phyloP scores from a whole-genome alignment of 2,113 vertebrate species.

The Irena cyanogastra region DNA sequence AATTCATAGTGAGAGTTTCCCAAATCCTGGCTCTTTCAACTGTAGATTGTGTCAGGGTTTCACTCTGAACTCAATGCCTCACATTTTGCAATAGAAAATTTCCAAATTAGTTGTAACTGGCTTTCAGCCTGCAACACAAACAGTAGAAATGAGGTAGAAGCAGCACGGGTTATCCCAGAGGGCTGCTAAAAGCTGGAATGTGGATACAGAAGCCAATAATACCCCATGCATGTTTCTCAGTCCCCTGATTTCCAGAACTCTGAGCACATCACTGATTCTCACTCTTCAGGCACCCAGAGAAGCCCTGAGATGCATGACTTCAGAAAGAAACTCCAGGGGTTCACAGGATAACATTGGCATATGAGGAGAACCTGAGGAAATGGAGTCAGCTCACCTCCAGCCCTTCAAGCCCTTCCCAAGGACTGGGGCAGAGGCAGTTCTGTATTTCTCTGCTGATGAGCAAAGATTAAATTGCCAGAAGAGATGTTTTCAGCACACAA shows the following conservation, averaged over 20 bases:
- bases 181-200: neutral
- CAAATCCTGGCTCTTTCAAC: neutral
- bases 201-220: neutral
- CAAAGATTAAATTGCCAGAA: neutral
- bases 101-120: neutral
- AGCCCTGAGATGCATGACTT: fast-evolving
- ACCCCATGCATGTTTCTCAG: neutral
- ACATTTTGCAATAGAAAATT: neutral
- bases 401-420: neutral
- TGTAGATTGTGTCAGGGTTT: neutral
- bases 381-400: neutral
- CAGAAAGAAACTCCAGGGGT: neutral
- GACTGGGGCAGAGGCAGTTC: neutral
- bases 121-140: neutral
- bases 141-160: neutral
- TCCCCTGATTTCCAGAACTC: neutral
- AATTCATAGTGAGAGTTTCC: neutral
- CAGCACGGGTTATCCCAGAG: neutral
- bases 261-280: neutral
- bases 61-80: neutral
- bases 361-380: neutral
- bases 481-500: neutral
- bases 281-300: neutral
- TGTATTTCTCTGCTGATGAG: neutral
- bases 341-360: neutral